Percentiles rank a stretch among this genome's conserved stretches.
Evolutionary conservation across 2,888 invertebrate species (phyloP).

Genomic region (Dasysyrphus albostriatus): DNA sequence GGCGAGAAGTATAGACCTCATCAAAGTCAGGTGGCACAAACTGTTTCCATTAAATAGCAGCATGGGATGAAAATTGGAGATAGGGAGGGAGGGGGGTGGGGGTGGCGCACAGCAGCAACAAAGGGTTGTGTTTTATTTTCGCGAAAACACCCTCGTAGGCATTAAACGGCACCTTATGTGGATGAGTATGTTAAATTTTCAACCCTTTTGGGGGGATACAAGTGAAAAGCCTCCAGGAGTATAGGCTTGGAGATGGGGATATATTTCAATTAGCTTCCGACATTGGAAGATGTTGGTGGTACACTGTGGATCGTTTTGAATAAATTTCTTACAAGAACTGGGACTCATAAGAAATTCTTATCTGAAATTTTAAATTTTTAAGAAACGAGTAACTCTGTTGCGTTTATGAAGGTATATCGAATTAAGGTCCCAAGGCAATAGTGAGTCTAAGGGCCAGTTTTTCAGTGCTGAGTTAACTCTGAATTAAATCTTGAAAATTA

Average conservation of each 20-base stretch:
- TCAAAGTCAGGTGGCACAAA: constrained; percentile 37
- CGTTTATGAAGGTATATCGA: too few relatives aligned
- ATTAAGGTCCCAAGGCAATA: too few relatives aligned
- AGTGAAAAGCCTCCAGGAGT: background rate
- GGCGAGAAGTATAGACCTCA: constrained; percentile 30
- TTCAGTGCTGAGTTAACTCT: too few relatives aligned
- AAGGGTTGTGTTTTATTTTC: constrained; percentile 68
- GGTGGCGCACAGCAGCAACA: constrained; percentile 7
- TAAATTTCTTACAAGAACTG: too few relatives aligned
- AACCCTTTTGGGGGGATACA: constrained; percentile 22
- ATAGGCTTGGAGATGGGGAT: constrained; percentile 13
- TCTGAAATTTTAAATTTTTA: too few relatives aligned
- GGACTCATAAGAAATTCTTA: too few relatives aligned
- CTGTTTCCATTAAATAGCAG: constrained; percentile 28
- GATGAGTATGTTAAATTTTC: constrained; percentile 42
- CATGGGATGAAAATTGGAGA: background rate
- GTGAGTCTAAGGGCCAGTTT: too few relatives aligned
- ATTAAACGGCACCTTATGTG: constrained; percentile 64
- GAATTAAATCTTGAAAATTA: too few relatives aligned
- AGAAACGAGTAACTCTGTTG: too few relatives aligned
- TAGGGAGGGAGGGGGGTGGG: background rate
- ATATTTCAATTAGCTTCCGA: constrained; percentile 73
- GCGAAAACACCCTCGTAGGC: constrained; percentile 66
- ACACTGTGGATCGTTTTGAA: background rate
- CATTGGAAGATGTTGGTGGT: constrained; percentile 32